Base-by-base conservation (phyloP, 2,888 invertebrate species). In the Eupithecia pulchellata region DNA sequence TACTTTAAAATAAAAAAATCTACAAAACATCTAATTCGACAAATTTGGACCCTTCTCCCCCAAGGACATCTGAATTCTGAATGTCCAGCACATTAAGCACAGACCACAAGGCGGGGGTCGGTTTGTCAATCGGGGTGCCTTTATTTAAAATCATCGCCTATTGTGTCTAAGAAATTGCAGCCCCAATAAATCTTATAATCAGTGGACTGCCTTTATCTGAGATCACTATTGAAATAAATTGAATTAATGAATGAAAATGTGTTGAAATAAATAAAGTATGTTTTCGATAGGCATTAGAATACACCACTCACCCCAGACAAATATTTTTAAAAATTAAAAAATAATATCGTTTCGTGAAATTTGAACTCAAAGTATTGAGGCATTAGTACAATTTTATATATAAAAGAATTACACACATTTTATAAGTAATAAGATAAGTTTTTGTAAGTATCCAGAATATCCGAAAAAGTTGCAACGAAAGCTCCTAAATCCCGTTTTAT, bases 31-130 rank as follows among this genome's bases (percentile, higher is more conserved):
- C 5, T 57, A 69, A 64, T 25, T 74, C 84, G 80, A 66, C 29
- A 55, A 64, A 63, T 57, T 58, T 11, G 27, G 20, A 27, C 13
- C 20, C 60, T 62, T 55, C 36, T n/a, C 11, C 65, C 73, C 58
- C 32, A 75, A 76, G 68, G 79, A 86, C 83, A 87, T 88, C 83
- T 84, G 82, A 89, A 88, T 86, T 86, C 84, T 81, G 84, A 89
- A 89, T 88, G 92, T 91, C 92, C 92, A 84, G 91, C 91, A 92
- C 93, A 93, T 93, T 94, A 93, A 91, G 86, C 91, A 88, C 93
- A 93, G 92, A 82, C 89, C 89, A 78, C 86, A 85, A 84, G 82
- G 79, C 81, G 80, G 77, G 87, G 86, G 87, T 81, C 79, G 84
- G 84, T 84, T 86, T 87, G 87, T 88, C 90, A 87, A 89, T 88